Evolutionary conservation across 1,140 invertebrate species (phyloP).

Genomic region (Paracyclopina nana): DNA sequence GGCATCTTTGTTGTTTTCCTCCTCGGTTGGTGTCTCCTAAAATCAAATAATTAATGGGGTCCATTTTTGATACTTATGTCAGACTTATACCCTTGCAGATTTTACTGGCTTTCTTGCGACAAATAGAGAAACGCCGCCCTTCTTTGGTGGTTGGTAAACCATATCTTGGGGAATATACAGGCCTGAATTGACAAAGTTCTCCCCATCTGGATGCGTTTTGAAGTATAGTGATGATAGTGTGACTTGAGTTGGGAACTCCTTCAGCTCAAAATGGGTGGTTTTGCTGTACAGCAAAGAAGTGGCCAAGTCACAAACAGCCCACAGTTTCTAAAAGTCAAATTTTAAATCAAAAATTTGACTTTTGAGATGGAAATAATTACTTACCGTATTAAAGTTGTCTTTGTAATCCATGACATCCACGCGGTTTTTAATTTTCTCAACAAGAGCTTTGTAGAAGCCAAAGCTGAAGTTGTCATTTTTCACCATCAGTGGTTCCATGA

Average conservation of each 20-base stretch:
- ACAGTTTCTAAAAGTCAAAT: slow-evolving; percentile 52
- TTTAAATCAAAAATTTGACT: background rate
- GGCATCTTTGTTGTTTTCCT: too few species aligned
- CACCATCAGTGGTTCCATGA: slow-evolving; percentile 74
- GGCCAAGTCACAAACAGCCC: slow-evolving; percentile 82
- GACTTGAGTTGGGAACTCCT: slow-evolving; percentile 63
- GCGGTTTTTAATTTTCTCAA: slow-evolving; percentile 78
- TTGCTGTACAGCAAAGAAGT: slow-evolving; percentile 67
- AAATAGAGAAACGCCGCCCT: too few species aligned
- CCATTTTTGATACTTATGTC: too few species aligned
- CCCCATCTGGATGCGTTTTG: slow-evolving; percentile 40
- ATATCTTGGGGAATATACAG: slow-evolving; percentile 33
- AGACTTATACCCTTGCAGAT: too few species aligned
- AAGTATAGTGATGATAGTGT: slow-evolving; percentile 69
- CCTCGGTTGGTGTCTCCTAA: too few species aligned
- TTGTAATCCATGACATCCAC: slow-evolving; percentile 64
- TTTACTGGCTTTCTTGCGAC: too few species aligned
- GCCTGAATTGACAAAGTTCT: slow-evolving; percentile 41
- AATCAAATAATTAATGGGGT: too few species aligned
- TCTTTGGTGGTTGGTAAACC: background rate
- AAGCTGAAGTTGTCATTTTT: slow-evolving; percentile 86
- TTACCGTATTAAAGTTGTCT: slow-evolving; percentile 53
- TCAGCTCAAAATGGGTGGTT: slow-evolving; percentile 65
- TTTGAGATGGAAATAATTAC: slow-evolving; percentile 28
- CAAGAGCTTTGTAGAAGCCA: slow-evolving; percentile 80